A percentile compares a stretch with the other conserved stretches of the same genome.
Evolutionary conservation across 2,797 vertebrate genomes (phyloP).

Genomic region (Artibeus jamaicensis): DNA sequence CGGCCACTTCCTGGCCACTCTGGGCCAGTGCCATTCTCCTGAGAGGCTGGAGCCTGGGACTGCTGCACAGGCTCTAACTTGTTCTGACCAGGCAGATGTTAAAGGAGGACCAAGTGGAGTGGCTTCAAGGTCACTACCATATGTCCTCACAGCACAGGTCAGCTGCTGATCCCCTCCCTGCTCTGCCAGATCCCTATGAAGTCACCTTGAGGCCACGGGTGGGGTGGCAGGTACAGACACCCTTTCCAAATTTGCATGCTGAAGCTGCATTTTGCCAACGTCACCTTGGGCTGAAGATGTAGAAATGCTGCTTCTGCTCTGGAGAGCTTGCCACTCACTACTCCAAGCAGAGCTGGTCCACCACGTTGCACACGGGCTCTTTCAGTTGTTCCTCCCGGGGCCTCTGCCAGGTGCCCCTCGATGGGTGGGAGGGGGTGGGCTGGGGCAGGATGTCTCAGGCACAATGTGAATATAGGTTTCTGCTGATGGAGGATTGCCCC

Average conservation of each 20-base stretch:
- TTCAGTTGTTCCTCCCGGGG: neutral
- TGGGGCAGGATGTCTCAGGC: neutral
- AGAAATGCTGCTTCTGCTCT: neutral
- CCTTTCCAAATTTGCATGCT: neutral
- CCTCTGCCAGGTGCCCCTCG: neutral
- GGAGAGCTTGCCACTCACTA: neutral
- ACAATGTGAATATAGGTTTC: neutral
- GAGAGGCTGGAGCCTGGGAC: neutral
- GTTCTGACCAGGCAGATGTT: neutral
- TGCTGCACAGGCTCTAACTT: neutral
- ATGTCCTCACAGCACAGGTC: neutral
- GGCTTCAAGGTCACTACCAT: neutral
- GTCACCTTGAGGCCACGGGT: neutral
- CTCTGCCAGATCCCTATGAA: neutral
- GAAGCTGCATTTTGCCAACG: neutral
- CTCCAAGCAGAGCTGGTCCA: neutral
- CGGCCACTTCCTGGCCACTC: neutral
- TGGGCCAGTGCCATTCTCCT: neutral
- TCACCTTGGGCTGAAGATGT: neutral
- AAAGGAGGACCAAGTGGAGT: neutral
- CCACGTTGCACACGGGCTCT: neutral
- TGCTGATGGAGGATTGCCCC: neutral
- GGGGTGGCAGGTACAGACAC: neutral
- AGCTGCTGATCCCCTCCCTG: neutral
- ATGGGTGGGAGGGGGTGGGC: neutral